These are phyloP conservation scores for Corythornis cristatus DNA, from an alignment of 2,113 vertebrate genomes.

Conservation along the genomic window DNA sequence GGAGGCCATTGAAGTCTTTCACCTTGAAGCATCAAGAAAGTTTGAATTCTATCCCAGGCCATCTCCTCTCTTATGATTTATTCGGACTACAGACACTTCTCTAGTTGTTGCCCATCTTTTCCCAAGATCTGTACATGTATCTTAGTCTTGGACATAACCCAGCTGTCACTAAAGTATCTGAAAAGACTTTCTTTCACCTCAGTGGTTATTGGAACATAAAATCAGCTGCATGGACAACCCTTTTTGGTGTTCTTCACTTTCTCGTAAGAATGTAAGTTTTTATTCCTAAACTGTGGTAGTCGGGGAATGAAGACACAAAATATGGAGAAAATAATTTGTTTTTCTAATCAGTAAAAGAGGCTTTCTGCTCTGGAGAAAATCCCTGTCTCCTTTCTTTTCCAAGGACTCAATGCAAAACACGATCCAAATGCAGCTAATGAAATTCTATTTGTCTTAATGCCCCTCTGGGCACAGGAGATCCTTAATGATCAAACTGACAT, in stretches of 20 bases:
- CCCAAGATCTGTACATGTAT: background rate
- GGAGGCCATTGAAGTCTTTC: background rate
- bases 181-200: background rate
- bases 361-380: background rate
- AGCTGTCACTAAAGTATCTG: background rate
- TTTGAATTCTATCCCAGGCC: background rate
- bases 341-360: background rate
- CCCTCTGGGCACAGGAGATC: background rate
- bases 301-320: background rate
- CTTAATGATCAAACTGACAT: slow-evolving; percentile 21
- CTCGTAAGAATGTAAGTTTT: background rate
- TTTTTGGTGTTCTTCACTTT: background rate
- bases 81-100: background rate
- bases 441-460: slow-evolving; percentile 32
- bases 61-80: background rate
- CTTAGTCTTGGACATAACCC: background rate
- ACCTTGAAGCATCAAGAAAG: background rate
- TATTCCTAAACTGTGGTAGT: background rate
- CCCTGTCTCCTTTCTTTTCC: background rate
- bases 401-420: background rate
- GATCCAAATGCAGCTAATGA: slow-evolving; percentile 5
- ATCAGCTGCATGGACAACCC: background rate
- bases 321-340: background rate
- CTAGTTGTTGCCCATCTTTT: background rate
- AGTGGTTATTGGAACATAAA: background rate